Evolutionary conservation across 2,888 invertebrate species (phyloP), one percentile per base, ranked within the genome.

Genomic region (Fissipunctia ypsillon): DNA sequence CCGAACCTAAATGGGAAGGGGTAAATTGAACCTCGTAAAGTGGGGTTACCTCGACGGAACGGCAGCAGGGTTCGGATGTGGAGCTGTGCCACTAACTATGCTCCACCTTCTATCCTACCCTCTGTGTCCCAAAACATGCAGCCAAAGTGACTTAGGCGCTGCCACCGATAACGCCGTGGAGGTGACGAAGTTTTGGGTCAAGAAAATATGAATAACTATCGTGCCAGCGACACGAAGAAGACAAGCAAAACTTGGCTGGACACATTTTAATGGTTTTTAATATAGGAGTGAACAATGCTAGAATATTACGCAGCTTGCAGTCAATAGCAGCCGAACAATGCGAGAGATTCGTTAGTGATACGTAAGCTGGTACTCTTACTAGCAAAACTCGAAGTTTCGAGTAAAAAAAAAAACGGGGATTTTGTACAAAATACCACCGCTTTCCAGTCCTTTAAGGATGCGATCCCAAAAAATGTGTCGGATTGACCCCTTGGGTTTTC

Each of bases 291-390:
- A 84, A 84, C 84, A 82, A 83, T 85, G 75, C 72, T 41, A 31
- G 73, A 68, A 73, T 69, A 83, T 71, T 78, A 75, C 76, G 67
- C 59, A 69, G 84, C 72, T 71, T 80, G 77, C 85, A 81, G 84
- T 84, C 87, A 82, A 84, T 87, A 83, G 80, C 69, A 79, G 64
- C 60, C 54, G 85, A 90, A 90, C 90, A 90, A 90, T 90, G 83
- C 85, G 73, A n/a, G 78, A 88, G 87, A 89, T 89, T 90, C 87
- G 89, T 89, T 87, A 88, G 84, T 85, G 87, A 90, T 89, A 89
- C 86, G 81, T 81, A 86, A 89, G 80, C 84, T 81, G 68, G 63
- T 74, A 57, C 66, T 56, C n/a, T 10, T 88, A 90, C 87, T 71
- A 83, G 0, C 7, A 10, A 28, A 81, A 84, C 80, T 84, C 80